A percentile compares a stretch with the other conserved stretches of the same genome.
These are phyloP conservation scores for Delia radicum DNA, from an alignment of 1,140 invertebrate genomes.

Conservation along the genomic window DNA sequence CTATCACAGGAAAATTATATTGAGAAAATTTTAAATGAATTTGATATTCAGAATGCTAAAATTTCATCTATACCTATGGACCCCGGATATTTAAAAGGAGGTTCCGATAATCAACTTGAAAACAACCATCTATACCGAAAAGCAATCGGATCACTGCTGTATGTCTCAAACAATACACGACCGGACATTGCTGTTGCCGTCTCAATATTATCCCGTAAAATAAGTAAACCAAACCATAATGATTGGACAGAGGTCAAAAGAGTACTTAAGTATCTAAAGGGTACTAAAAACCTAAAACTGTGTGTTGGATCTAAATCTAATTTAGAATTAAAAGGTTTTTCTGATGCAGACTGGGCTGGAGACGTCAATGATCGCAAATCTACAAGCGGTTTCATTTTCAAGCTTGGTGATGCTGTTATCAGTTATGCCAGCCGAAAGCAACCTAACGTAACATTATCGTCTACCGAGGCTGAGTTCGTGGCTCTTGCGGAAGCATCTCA, in stretches of 20 bases:
- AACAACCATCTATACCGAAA: slow-evolving; percentile 34
- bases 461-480: too few species aligned
- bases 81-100: slow-evolving; percentile 4
- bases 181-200: slow-evolving; percentile 53
- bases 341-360: slow-evolving; percentile 36
- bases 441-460: slow-evolving; percentile 33
- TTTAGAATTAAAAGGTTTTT: slow-evolving; percentile 27
- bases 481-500: slow-evolving; percentile 28
- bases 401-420: slow-evolving; percentile 27
- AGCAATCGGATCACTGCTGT: slow-evolving; percentile 45
- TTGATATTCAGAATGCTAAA: background rate
- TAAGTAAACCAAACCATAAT: slow-evolving; percentile 16
- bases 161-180: slow-evolving; percentile 44
- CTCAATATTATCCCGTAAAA: too few species aligned
- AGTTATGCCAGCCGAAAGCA: slow-evolving; percentile 34
- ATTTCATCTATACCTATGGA: slow-evolving; percentile 1
- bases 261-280: slow-evolving; percentile 46
- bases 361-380: slow-evolving; percentile 33
- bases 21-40: background rate
- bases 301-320: background rate
- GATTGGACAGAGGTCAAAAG: slow-evolving; percentile 47
- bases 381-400: slow-evolving; percentile 33
- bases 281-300: slow-evolving; percentile 35
- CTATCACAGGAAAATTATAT: background rate
- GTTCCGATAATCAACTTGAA: background rate